phyloP scores from a whole-genome alignment of 2,888 invertebrate genomes.

The Amaurobius ferox region DNA sequence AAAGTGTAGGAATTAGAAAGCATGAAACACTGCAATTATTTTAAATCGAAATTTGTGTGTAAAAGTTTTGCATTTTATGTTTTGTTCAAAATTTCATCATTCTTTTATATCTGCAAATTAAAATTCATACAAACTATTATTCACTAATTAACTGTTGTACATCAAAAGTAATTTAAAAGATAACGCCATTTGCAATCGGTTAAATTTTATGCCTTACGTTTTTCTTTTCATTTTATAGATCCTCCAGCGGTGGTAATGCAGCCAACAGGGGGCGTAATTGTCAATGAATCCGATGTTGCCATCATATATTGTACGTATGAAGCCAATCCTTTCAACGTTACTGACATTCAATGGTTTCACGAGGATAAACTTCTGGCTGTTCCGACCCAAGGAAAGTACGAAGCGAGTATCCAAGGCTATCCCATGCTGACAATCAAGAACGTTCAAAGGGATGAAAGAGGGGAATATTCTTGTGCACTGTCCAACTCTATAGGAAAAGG shows the following conservation, averaged over 20 bases:
- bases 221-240: no score
- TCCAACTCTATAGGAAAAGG: constrained; percentile 73
- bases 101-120: no score
- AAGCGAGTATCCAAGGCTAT: constrained; percentile 46
- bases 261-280: constrained; percentile 73
- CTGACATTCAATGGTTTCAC: constrained; percentile 73
- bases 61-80: no score
- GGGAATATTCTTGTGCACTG: constrained; percentile 73
- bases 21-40: no score
- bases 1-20: no score
- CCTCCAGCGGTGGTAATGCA: constrained; percentile 74
- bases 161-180: no score
- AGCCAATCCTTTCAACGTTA: constrained; percentile 73
- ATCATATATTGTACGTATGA: constrained; percentile 73
- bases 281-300: constrained; percentile 72
- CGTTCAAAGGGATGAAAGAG: constrained; percentile 73
- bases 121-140: no score
- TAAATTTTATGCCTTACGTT: no score
- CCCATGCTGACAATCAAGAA: constrained; percentile 73
- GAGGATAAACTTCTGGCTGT: constrained; percentile 65
- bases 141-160: no score
- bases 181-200: no score
- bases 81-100: no score
- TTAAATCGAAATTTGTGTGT: no score
- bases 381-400: constrained; percentile 43